Percentiles rank a stretch among this genome's conserved stretches.
Conservation (phyloP, 2,797 vertebrate species). For the Cyclura pinguis region DNA sequence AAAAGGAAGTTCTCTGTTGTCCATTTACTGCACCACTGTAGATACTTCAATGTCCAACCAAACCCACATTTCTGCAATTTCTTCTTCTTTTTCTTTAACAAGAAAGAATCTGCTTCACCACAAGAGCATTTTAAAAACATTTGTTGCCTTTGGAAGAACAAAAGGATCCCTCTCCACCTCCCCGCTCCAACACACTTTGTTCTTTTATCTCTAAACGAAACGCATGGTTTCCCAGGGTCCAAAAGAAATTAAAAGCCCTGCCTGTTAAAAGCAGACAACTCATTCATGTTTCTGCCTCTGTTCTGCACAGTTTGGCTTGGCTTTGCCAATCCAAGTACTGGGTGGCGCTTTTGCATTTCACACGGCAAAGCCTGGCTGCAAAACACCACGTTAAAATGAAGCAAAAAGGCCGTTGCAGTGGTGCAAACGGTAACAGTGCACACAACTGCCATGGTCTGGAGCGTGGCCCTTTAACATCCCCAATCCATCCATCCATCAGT, state of each 20-base stretch:
- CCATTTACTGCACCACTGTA: background rate
- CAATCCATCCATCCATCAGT: too few relatives aligned
- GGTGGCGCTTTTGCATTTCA: too few relatives aligned
- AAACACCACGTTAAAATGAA: too few relatives aligned
- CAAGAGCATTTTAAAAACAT: conserved; percentile 22
- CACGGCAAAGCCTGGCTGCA: background rate
- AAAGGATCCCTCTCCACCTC: conserved; percentile 32
- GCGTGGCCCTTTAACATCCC: background rate
- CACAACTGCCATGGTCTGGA: background rate
- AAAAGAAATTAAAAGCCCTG: background rate
- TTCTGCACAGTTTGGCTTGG: background rate
- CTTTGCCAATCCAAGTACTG: too few relatives aligned
- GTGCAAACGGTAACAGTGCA: background rate
- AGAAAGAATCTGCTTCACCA: conserved; percentile 61
- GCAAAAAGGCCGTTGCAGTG: too few relatives aligned
- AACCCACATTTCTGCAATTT: background rate
- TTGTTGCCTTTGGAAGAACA: conserved; percentile 40
- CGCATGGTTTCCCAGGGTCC: background rate
- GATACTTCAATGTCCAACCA: background rate
- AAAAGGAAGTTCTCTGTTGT: background rate
- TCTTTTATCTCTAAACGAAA: conserved; percentile 25
- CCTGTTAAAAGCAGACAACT: background rate
- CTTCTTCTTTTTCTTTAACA: background rate
- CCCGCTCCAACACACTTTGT: background rate
- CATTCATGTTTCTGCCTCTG: background rate